phyloP scores from a whole-genome alignment of 2,888 invertebrate species.

The Noctua fimbriata region DNA sequence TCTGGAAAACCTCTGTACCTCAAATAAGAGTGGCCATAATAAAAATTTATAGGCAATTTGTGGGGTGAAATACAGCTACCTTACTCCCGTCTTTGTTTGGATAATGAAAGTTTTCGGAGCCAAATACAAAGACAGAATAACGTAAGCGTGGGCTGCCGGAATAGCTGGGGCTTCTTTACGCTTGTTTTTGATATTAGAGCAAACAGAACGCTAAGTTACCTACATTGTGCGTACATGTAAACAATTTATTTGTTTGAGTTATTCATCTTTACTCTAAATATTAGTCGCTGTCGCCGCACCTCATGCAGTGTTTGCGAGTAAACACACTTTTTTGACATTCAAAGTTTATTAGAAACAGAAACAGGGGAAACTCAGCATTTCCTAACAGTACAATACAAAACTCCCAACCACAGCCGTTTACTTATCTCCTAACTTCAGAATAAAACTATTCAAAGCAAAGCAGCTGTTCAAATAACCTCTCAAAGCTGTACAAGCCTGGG shows the following conservation, averaged over 20 bases:
- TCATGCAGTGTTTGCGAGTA: background rate
- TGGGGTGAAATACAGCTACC: conserved; percentile 83
- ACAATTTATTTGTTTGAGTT: background rate
- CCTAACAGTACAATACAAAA: background rate
- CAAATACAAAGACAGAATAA: conserved; percentile 69
- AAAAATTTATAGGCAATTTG: conserved; percentile 90
- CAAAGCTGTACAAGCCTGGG: conserved; percentile 41
- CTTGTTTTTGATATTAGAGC: conserved; percentile 20
- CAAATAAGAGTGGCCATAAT: conserved; percentile 88
- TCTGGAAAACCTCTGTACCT: conserved; percentile 85
- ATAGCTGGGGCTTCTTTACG: conserved; percentile 38
- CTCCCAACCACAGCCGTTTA: background rate
- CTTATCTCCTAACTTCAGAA: conserved; percentile 26
- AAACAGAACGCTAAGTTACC: conserved; percentile 11
- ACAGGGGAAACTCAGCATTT: background rate
- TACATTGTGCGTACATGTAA: background rate
- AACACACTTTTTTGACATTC: background rate
- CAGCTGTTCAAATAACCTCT: conserved; percentile 50
- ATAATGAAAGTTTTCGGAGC: conserved; percentile 83
- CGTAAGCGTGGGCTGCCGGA: conserved; percentile 50
- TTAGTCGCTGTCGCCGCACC: too few species aligned
- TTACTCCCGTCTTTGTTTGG: conserved; percentile 81
- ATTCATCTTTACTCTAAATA: background rate
- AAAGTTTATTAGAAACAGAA: background rate
- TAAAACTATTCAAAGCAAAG: conserved; percentile 31